phyloP scores from a whole-genome alignment of 2,113 vertebrate species.

The Anoura caudifer region DNA sequence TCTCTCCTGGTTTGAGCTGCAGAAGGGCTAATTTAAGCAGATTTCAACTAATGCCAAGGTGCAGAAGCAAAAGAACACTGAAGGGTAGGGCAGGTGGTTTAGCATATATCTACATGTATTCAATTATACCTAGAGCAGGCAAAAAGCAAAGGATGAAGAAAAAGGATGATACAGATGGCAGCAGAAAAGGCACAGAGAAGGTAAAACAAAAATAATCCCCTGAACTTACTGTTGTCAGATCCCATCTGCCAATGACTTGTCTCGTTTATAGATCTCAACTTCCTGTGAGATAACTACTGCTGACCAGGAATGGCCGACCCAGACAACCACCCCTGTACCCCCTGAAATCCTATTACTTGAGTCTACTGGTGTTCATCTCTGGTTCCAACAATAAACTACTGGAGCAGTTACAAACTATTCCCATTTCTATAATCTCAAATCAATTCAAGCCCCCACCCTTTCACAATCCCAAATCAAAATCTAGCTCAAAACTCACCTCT shows the following conservation, averaged over 20 bases:
- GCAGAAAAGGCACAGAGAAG: not conserved
- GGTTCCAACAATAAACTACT: not conserved
- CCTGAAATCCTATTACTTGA: not conserved
- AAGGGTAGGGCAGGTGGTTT: not conserved
- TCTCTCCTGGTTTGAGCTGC: not conserved
- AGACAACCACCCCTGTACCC: not conserved
- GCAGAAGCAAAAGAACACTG: conserved; percentile 47
- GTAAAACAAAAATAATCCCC: not conserved
- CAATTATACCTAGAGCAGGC: not conserved
- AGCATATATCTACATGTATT: not conserved
- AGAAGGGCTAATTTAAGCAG: not conserved
- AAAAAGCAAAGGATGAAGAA: conserved; percentile 43
- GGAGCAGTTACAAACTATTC: not conserved
- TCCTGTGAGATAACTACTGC: not conserved
- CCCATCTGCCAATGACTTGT: not conserved
- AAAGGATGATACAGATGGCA: not conserved
- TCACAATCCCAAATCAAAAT: conserved; percentile 60
- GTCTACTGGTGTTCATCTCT: not conserved
- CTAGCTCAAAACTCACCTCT: conserved; percentile 75
- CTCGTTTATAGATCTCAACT: not conserved
- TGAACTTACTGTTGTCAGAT: not conserved
- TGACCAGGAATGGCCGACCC: not conserved
- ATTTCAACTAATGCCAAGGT: not conserved
- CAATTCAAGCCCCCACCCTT: conserved; percentile 42
- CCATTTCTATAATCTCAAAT: conserved; percentile 3